Evolutionary conservation across 2,113 vertebrate genomes (phyloP).

Genomic region (Coturnix japonica): DNA sequence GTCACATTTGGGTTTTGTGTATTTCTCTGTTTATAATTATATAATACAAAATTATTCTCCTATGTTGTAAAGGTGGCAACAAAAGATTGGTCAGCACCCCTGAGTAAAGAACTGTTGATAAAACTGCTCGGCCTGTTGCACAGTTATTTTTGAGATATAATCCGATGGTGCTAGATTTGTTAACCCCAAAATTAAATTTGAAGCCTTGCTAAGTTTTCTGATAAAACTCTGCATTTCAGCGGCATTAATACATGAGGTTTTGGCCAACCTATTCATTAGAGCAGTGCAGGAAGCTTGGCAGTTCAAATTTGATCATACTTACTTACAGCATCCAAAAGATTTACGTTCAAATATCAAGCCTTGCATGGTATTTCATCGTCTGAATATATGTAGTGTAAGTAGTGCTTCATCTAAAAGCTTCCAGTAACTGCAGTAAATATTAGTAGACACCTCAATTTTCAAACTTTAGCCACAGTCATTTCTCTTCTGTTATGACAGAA

Average conservation of each 20-base stretch:
- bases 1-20: fast-evolving
- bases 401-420: neutral
- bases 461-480: neutral
- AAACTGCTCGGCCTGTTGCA: neutral
- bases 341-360: neutral
- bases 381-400: neutral
- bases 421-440: neutral
- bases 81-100: neutral
- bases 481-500: neutral
- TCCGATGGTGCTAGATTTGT: neutral
- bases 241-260: neutral
- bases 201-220: neutral
- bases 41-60: neutral
- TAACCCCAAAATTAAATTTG: neutral
- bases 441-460: neutral
- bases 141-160: neutral
- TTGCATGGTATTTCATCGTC: neutral
- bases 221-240: neutral
- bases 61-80: neutral
- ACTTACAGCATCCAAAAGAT: neutral
- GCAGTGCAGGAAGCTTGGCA: neutral
- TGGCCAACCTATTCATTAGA: neutral
- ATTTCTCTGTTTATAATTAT: neutral
- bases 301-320: neutral
- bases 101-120: neutral